phyloP scores from a whole-genome alignment of 1,140 invertebrate species.

The Chymomyza costata region DNA sequence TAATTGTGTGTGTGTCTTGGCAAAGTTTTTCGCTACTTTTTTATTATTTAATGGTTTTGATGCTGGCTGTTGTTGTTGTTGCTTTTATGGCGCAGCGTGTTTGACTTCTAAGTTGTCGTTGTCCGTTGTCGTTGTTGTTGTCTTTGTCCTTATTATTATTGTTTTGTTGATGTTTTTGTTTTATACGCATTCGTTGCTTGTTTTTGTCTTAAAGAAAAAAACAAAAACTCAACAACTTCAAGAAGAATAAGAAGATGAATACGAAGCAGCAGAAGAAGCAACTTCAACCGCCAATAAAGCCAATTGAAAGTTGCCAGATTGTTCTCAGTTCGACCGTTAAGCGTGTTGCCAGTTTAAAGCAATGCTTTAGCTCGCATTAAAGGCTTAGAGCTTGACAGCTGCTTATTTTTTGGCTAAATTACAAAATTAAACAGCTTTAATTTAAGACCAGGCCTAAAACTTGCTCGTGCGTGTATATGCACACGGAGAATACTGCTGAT shows the following conservation, averaged over 20 bases:
- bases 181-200: slow-evolving; percentile 18
- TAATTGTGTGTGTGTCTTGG: slow-evolving; percentile 22
- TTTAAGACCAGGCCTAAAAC: no score
- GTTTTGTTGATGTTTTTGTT: slow-evolving; percentile 17
- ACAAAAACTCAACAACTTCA: no score
- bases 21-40: slow-evolving; percentile 47
- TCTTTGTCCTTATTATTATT: slow-evolving; percentile 18
- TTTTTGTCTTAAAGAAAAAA: slow-evolving; percentile 37
- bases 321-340: slow-evolving; percentile 17
- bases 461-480: no score
- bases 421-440: no score
- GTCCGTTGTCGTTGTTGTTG: slow-evolving; percentile 20
- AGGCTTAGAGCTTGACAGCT: no score
- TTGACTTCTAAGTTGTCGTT: slow-evolving; percentile 33
- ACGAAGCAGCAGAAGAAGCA: no score
- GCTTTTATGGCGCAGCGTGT: slow-evolving; percentile 31
- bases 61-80: slow-evolving; percentile 37
- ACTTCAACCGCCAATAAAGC: slow-evolving; percentile 51
- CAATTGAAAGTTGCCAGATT: slow-evolving; percentile 53
- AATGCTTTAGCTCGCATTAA: no score
- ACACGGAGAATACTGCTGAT: no score
- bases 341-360: no score
- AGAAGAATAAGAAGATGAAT: no score
- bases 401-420: no score
- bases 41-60: slow-evolving; percentile 58